Evolutionary conservation across 2,888 invertebrate genomes (phyloP).

Genomic region (Harmothoe impar): DNA sequence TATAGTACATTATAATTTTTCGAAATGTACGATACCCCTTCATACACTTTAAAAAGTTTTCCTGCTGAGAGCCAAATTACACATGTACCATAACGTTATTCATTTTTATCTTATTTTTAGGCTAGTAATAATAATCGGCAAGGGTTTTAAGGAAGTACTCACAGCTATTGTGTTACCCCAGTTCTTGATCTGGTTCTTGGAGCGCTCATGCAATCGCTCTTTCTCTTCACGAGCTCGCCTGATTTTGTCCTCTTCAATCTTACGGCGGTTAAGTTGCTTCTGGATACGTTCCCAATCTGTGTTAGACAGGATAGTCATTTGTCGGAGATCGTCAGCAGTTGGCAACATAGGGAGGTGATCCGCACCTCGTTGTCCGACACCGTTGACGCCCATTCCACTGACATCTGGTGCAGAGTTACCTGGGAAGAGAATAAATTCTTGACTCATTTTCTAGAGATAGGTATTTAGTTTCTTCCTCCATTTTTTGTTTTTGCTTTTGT

Average conservation of each 20-base stretch:
- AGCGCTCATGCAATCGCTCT: conserved; percentile 78
- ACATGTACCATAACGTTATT: too few relatives aligned
- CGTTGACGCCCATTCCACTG: neutral
- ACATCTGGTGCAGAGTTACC: neutral
- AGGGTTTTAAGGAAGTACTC: conserved; percentile 68
- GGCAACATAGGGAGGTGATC: conserved; percentile 67
- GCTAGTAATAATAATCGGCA: too few relatives aligned
- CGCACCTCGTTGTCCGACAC: neutral
- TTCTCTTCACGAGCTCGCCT: conserved; percentile 77
- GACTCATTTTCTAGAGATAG: neutral
- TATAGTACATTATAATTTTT: too few relatives aligned
- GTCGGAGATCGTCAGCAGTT: conserved; percentile 76
- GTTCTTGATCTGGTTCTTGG: conserved; percentile 81
- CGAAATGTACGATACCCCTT: too few relatives aligned
- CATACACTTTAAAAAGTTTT: too few relatives aligned
- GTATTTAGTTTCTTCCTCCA: neutral
- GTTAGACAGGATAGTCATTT: conserved; percentile 79
- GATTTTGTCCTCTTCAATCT: conserved; percentile 79
- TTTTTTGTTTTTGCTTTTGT: neutral
- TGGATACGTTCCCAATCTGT: conserved; percentile 82
- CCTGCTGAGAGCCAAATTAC: too few relatives aligned
- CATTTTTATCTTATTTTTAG: too few relatives aligned
- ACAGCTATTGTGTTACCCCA: conserved; percentile 83
- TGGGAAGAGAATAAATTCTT: neutral
- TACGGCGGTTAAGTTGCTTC: conserved; percentile 78